A percentile compares a stretch with the other conserved stretches of the same genome.
These are phyloP conservation scores for Graphium colonna DNA, from an alignment of 2,888 invertebrate species.

Conservation along the genomic window DNA sequence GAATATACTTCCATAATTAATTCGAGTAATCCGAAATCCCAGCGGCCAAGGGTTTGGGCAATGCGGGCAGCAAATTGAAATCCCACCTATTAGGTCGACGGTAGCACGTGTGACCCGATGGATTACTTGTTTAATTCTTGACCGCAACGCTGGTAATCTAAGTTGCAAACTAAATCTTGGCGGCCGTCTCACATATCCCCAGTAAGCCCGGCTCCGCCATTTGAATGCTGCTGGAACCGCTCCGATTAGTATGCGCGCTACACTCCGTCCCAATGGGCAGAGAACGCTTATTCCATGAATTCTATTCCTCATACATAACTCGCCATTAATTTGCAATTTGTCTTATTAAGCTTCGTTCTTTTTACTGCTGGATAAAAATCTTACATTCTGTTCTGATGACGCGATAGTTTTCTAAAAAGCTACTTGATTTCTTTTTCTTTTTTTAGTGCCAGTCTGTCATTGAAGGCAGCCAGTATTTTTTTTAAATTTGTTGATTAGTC, in stretches of 20 bases:
- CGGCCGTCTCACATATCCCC: slow-evolving; percentile 73
- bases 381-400: no score
- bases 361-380: no score
- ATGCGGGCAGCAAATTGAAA: slow-evolving; percentile 30
- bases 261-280: slow-evolving; percentile 67
- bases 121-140: slow-evolving; percentile 76
- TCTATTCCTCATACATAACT: slow-evolving; percentile 21
- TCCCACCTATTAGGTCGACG: slow-evolving; percentile 50
- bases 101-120: slow-evolving; percentile 58
- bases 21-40: neutral
- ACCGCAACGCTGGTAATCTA: slow-evolving; percentile 70
- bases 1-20: slow-evolving; percentile 8
- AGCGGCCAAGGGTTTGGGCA: neutral
- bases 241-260: slow-evolving; percentile 76
- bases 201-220: slow-evolving; percentile 70
- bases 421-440: no score
- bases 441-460: no score
- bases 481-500: no score
- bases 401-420: no score
- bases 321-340: neutral
- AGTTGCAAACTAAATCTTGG: slow-evolving; percentile 79
- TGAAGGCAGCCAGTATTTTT: no score
- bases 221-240: slow-evolving; percentile 70
- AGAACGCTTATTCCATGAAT: slow-evolving; percentile 57
- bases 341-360: no score